Percentiles rank a stretch among this genome's conserved stretches.
Conservation (phyloP, 2,888 invertebrate species). For the Rambutsinella grinnellia region DNA sequence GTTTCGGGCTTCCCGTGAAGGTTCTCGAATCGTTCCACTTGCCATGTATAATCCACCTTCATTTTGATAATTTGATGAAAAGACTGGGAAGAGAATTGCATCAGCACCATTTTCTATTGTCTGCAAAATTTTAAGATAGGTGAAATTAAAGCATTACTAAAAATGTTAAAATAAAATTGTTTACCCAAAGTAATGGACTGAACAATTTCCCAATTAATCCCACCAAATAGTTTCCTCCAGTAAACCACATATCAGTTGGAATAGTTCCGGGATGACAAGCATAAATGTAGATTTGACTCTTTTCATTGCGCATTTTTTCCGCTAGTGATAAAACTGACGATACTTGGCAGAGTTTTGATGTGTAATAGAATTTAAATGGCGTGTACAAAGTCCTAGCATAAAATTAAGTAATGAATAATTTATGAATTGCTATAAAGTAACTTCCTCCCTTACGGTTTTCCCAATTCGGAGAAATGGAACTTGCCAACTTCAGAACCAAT, state of each 20-base stretch:
- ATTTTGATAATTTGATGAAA: conserved; percentile 80
- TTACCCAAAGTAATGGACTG: too few relatives aligned
- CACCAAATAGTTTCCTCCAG: not conserved
- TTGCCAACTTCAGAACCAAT: conserved; percentile 81
- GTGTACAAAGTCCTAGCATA: conserved; percentile 5
- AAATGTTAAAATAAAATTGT: too few relatives aligned
- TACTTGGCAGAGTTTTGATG: conserved; percentile 87
- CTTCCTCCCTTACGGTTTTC: conserved; percentile 2
- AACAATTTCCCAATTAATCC: too few relatives aligned
- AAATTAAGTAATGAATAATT: not conserved
- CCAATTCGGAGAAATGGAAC: conserved; percentile 83
- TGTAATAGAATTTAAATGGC: conserved; percentile 76
- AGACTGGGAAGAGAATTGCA: conserved; percentile 81
- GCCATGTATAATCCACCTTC: conserved; percentile 85
- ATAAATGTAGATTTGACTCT: conserved; percentile 76
- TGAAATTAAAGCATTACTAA: too few relatives aligned
- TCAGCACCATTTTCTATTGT: conserved; percentile 84
- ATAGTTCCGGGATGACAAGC: conserved; percentile 91
- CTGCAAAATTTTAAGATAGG: conserved; percentile 69
- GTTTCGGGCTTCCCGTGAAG: conserved; percentile 33
- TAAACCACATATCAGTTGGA: conserved; percentile 81
- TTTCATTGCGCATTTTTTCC: conserved; percentile 72
- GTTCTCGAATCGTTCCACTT: conserved; percentile 17
- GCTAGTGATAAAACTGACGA: conserved; percentile 76
- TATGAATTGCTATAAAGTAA: too few relatives aligned